phyloP scores from a whole-genome alignment of 2,113 vertebrate species.

The Spheniscus mendiculus region DNA sequence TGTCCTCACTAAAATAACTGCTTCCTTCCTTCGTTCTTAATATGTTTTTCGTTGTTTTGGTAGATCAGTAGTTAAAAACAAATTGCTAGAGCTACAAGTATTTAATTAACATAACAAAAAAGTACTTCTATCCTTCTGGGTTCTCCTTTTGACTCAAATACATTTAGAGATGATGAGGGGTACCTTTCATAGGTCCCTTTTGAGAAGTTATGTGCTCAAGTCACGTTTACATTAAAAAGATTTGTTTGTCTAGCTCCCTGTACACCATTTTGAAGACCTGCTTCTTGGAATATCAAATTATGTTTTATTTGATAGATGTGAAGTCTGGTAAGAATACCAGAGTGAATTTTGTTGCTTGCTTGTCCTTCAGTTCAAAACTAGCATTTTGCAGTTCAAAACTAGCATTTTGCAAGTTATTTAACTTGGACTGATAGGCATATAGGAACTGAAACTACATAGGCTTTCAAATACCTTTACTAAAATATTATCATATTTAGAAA shows the following conservation, averaged over 20 bases:
- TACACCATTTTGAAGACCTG: neutral
- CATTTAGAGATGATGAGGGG: slow-evolving; percentile 5
- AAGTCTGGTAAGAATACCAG: neutral
- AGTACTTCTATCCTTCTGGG: neutral
- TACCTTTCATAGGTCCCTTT: neutral
- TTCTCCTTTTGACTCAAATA: neutral
- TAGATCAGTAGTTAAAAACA: neutral
- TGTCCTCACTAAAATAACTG: neutral
- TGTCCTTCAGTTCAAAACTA: slow-evolving; percentile 39
- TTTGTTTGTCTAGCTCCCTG: slow-evolving; percentile 23
- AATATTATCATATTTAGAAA: neutral
- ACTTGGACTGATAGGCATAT: neutral
- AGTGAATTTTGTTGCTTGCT: neutral
- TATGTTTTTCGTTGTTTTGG: neutral
- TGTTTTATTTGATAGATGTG: neutral
- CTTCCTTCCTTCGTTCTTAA: neutral
- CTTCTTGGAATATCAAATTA: slow-evolving; percentile 41
- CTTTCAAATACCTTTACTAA: neutral
- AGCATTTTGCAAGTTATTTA: slow-evolving; percentile 21
- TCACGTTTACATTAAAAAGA: neutral
- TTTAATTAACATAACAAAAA: slow-evolving; percentile 36
- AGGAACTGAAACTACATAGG: neutral
- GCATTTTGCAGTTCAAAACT: slow-evolving; percentile 25
- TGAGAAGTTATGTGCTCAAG: slow-evolving; percentile 17
- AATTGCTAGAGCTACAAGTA: neutral